Percentiles rank a stretch among this genome's conserved stretches.
phyloP scores from a whole-genome alignment of 2,113 vertebrate species.

The Catharus bicknelli region DNA sequence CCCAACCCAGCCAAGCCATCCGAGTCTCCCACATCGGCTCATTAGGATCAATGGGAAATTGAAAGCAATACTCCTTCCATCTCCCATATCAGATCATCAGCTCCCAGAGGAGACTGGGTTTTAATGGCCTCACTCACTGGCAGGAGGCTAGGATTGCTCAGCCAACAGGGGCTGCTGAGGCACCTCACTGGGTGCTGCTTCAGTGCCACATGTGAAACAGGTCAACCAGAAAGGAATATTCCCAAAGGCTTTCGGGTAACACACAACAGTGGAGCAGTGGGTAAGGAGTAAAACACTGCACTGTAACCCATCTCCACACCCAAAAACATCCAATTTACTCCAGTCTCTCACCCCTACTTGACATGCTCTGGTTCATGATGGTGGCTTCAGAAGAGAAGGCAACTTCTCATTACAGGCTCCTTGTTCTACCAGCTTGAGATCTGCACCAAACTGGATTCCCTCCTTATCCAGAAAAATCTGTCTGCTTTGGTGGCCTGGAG shows the following conservation, averaged over 20 bases:
- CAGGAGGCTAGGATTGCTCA: background rate
- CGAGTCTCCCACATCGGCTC: background rate
- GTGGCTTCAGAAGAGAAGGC: background rate
- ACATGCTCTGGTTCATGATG: background rate
- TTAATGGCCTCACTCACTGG: background rate
- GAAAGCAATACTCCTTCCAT: conserved; percentile 13
- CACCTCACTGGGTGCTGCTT: background rate
- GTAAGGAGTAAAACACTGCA: background rate
- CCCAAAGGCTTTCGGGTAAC: background rate
- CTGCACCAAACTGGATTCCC: background rate
- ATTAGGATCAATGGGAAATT: conserved; percentile 4
- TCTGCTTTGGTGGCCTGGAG: background rate
- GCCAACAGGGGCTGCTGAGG: rapidly evolving
- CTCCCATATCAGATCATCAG: background rate
- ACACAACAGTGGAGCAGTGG: background rate
- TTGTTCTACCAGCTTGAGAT: background rate
- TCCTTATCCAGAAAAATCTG: background rate
- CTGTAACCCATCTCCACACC: background rate
- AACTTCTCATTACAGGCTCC: background rate
- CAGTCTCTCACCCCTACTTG: rapidly evolving
- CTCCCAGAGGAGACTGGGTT: background rate
- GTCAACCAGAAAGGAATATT: background rate
- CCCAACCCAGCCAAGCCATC: background rate
- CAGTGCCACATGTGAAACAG: rapidly evolving
- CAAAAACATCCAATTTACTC: background rate